Conservation (phyloP, 2,888 invertebrate species). For the Achlya flavicornis region DNA sequence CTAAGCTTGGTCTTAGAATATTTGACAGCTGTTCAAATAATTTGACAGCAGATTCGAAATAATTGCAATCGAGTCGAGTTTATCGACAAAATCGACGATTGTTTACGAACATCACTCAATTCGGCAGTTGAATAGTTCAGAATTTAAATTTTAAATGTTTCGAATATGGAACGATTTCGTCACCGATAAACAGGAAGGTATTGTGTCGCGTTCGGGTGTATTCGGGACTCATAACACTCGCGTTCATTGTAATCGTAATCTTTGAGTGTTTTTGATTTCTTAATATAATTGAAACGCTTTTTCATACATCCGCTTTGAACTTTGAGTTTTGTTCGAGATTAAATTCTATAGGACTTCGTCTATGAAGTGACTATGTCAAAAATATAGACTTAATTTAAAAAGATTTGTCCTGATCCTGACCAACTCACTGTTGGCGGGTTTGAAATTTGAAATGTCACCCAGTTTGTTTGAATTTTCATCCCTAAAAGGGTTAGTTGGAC, state of each 20-base stretch:
- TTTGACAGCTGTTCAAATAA: no score
- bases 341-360: no score
- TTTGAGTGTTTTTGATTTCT: neutral
- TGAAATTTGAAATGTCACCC: no score
- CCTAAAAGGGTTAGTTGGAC: no score
- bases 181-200: conserved; percentile 39
- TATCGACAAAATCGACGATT: neutral
- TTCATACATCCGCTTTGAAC: neutral
- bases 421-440: no score
- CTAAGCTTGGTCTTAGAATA: no score
- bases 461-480: no score
- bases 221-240: neutral
- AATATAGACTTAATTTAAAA: no score
- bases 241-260: conserved; percentile 4
- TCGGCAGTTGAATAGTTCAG: conserved; percentile 25
- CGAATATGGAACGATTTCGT: conserved; percentile 39
- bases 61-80: neutral
- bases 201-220: conserved; percentile 5
- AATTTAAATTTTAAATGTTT: conserved; percentile 33
- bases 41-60: neutral
- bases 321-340: neutral
- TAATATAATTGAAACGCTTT: neutral
- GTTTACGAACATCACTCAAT: neutral
- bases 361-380: no score
- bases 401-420: no score